Evolutionary conservation across 2,888 invertebrate species (phyloP).

Genomic region (Parthenolecanium corni): DNA sequence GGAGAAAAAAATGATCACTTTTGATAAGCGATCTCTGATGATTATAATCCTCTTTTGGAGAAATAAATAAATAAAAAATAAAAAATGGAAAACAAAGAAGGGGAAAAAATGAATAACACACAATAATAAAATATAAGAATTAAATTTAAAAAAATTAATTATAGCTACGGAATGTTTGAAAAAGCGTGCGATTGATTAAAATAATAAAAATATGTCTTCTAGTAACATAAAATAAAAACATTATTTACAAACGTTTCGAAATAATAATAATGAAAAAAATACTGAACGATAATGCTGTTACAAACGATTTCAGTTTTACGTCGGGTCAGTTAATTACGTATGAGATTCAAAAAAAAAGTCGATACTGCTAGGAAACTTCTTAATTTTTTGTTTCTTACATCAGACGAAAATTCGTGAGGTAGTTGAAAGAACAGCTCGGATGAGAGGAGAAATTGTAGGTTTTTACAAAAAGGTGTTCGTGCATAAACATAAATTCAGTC

Average conservation of each 20-base stretch:
- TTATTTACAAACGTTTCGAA: not conserved
- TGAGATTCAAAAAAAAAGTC: not conserved
- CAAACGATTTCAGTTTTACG: too few species aligned
- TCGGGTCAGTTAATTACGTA: not conserved
- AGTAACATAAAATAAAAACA: not conserved
- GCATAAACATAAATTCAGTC: too few species aligned
- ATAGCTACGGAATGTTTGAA: slow-evolving; percentile 18
- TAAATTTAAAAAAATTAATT: slow-evolving; percentile 5
- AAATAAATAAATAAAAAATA: not conserved
- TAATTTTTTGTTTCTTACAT: too few species aligned
- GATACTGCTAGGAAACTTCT: too few species aligned
- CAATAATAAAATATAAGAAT: slow-evolving; percentile 1
- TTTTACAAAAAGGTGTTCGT: too few species aligned
- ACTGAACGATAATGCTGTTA: too few species aligned
- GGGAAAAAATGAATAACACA: slow-evolving; percentile 8
- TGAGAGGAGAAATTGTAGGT: too few species aligned
- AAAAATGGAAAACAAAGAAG: slow-evolving; percentile 1
- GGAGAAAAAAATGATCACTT: slow-evolving; percentile 6
- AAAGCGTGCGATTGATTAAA: slow-evolving; percentile 20
- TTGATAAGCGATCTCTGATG: slow-evolving; percentile 2
- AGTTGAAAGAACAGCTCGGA: too few species aligned
- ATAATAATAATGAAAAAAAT: not conserved
- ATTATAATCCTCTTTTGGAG: not conserved
- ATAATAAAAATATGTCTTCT: slow-evolving; percentile 11
- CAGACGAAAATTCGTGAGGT: too few species aligned